Evolutionary conservation across 2,113 vertebrate species (phyloP).

Genomic region (Pampusana beccarii): DNA sequence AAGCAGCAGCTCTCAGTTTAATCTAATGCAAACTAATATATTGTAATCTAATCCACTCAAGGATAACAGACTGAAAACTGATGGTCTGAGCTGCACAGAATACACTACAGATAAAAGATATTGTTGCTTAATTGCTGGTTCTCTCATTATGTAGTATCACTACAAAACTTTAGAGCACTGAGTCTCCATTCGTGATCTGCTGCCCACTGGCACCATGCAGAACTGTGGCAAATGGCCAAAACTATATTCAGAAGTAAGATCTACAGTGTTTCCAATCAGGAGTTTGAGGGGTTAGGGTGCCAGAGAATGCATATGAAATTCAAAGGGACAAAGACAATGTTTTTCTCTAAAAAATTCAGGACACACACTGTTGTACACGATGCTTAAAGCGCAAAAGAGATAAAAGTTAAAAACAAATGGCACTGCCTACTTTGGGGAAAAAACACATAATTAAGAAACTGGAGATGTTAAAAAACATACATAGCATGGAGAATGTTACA

Average conservation of each 20-base stretch:
- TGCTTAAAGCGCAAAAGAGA: background rate
- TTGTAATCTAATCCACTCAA: background rate
- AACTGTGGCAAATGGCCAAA: background rate
- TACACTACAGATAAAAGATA: background rate
- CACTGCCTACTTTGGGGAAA: background rate
- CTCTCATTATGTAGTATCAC: background rate
- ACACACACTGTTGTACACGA: background rate
- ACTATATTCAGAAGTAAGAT: background rate
- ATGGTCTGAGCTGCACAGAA: background rate
- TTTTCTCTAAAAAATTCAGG: background rate
- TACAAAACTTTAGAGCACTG: background rate
- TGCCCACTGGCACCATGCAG: background rate
- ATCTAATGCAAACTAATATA: background rate
- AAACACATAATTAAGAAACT: background rate
- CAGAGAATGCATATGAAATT: background rate
- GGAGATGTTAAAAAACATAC: background rate
- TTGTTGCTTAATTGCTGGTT: background rate
- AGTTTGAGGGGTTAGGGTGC: background rate
- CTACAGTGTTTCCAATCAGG: background rate
- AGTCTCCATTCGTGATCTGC: background rate
- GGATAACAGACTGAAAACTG: slow-evolving; percentile 9
- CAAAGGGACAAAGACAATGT: background rate
- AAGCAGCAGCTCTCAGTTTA: background rate
- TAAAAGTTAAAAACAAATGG: background rate
- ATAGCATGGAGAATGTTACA: background rate